Percentiles rank a stretch among this genome's conserved stretches.
phyloP scores from a whole-genome alignment of 2,113 vertebrate species.

The Crotalus tigris region DNA sequence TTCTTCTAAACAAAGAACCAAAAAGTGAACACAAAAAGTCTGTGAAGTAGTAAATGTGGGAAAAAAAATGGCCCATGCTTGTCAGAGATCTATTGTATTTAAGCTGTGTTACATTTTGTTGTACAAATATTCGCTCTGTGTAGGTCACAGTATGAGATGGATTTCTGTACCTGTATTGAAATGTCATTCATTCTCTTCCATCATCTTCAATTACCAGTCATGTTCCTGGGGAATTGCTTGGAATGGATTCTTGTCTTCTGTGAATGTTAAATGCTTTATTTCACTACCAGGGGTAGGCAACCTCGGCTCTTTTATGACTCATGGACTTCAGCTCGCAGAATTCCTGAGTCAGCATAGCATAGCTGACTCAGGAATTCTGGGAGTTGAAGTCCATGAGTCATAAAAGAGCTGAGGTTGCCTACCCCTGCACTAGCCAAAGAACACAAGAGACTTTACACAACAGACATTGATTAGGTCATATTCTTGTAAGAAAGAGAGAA shows the following conservation, averaged over 20 bases:
- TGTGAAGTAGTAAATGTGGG: conserved; percentile 19
- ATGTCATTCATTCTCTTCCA: neutral
- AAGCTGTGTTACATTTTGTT: conserved; percentile 40
- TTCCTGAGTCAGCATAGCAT: too few relatives aligned
- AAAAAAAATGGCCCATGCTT: conserved; percentile 42
- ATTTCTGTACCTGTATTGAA: conserved; percentile 24
- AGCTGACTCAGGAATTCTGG: too few relatives aligned
- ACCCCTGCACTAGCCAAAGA: too few relatives aligned
- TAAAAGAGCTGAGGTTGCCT: too few relatives aligned
- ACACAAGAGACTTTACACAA: neutral
- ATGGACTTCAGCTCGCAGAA: too few relatives aligned
- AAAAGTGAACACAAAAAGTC: neutral
- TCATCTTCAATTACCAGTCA: neutral
- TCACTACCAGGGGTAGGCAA: neutral
- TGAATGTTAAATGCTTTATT: neutral
- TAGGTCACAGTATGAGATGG: neutral
- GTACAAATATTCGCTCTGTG: neutral
- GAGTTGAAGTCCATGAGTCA: too few relatives aligned
- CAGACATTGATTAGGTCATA: neutral
- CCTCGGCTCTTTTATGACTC: too few relatives aligned
- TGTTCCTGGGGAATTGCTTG: conserved; percentile 10
- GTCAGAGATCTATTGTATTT: conserved; percentile 42
- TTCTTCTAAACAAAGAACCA: neutral
- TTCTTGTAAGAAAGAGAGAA: neutral
- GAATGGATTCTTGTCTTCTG: neutral